A percentile compares a stretch with the other conserved stretches of the same genome.
phyloP scores from a whole-genome alignment of 2,888 invertebrate species.

The Agrilus mali region DNA sequence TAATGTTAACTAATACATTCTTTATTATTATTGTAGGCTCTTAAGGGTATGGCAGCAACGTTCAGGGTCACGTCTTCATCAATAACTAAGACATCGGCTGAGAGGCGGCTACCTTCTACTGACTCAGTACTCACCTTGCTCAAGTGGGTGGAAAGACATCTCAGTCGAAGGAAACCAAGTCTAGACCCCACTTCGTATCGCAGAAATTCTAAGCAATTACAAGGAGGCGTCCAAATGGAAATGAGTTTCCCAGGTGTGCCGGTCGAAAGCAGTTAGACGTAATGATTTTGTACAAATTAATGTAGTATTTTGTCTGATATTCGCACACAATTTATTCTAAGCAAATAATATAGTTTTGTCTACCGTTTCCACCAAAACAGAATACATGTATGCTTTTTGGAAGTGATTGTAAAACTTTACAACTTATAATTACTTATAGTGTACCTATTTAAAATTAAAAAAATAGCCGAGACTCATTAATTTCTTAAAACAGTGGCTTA shows the following conservation, averaged over 20 bases:
- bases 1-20: neutral
- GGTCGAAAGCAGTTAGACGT: neutral
- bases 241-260: slow-evolving; percentile 50
- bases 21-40: slow-evolving; percentile 42
- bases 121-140: slow-evolving; percentile 83
- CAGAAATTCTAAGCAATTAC: slow-evolving; percentile 53
- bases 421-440: too few species aligned
- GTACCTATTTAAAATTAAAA: too few species aligned
- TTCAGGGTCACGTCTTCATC: slow-evolving; percentile 78
- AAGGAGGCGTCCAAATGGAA: slow-evolving; percentile 63
- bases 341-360: too few species aligned
- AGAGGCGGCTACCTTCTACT: slow-evolving; percentile 74
- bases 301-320: too few species aligned
- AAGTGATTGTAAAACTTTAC: too few species aligned
- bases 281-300: too few species aligned
- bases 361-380: too few species aligned
- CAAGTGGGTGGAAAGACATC: slow-evolving; percentile 80
- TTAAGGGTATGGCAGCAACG: slow-evolving; percentile 88
- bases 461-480: too few species aligned
- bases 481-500: too few species aligned
- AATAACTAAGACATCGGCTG: slow-evolving; percentile 77
- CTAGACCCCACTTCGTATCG: slow-evolving; percentile 33
- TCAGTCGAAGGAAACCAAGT: slow-evolving; percentile 63
- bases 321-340: too few species aligned
- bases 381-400: too few species aligned